Percentiles rank a stretch among this genome's conserved stretches.
These are phyloP conservation scores for Nymphalis urticae DNA, from an alignment of 2,888 invertebrate genomes.

Conservation along the genomic window DNA sequence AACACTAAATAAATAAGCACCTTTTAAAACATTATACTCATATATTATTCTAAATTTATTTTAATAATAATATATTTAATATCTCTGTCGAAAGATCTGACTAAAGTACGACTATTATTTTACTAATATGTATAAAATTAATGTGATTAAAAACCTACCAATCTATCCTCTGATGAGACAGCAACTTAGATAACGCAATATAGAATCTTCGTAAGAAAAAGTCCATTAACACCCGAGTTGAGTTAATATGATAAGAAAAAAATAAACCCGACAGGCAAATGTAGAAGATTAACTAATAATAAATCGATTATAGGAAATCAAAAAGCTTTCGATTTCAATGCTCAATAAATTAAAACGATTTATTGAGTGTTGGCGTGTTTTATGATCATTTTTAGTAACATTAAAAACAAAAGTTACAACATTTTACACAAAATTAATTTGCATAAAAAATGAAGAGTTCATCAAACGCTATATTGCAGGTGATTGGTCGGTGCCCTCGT, in stretches of 20 bases:
- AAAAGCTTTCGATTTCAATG: neutral
- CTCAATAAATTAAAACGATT: neutral
- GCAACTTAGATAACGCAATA: constrained; percentile 14
- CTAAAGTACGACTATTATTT: neutral
- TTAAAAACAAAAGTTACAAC: constrained; percentile 15
- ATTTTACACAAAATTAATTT: constrained; percentile 23
- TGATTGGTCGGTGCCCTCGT: constrained; percentile 20
- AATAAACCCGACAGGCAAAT: neutral
- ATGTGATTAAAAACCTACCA: constrained; percentile 11
- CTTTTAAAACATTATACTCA: neutral
- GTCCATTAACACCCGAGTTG: neutral
- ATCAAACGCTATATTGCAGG: constrained; percentile 19
- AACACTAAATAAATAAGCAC: neutral
- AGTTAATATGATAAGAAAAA: neutral
- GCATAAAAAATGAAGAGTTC: constrained; percentile 21
- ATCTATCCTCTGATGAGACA: constrained; percentile 23
- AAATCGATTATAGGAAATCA: neutral
- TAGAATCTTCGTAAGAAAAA: constrained; percentile 7
- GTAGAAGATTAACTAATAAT: neutral
- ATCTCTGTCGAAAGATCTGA: neutral
- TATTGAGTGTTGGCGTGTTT: constrained; percentile 13
- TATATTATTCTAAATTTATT: neutral
- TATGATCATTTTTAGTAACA: constrained; percentile 11
- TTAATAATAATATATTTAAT: neutral
- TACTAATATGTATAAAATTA: constrained; percentile 13